These are phyloP conservation scores for Patella ulyssiponensis DNA, from an alignment of 2,888 invertebrate genomes.

Conservation along the genomic window DNA sequence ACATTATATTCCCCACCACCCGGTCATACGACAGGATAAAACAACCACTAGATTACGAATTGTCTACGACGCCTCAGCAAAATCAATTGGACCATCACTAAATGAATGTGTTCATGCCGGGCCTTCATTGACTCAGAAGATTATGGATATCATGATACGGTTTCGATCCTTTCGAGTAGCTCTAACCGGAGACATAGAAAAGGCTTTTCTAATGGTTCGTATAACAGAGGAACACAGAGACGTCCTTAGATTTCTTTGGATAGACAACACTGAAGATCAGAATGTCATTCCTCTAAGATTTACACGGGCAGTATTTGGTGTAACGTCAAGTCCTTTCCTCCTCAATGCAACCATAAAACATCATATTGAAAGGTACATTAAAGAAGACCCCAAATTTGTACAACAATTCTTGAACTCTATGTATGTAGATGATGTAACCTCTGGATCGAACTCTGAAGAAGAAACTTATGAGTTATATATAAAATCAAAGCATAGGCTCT, in stretches of 20 bases:
- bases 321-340: neutral
- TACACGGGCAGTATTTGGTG: neutral
- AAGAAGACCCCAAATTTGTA: neutral
- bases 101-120: neutral
- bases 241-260: slow-evolving; percentile 3
- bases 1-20: neutral
- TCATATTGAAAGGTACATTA: neutral
- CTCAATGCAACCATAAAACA: neutral
- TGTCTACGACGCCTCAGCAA: neutral
- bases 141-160: slow-evolving; percentile 4
- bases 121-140: neutral
- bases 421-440: neutral
- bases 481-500: neutral
- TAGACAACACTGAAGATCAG: neutral
- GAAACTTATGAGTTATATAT: neutral
- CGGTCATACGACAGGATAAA: neutral
- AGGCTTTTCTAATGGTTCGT: slow-evolving; percentile 13
- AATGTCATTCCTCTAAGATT: neutral
- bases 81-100: neutral
- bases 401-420: neutral
- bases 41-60: neutral
- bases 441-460: neutral
- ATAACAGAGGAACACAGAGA: neutral
- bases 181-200: slow-evolving; percentile 7
- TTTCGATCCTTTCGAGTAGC: neutral